phyloP scores from a whole-genome alignment of 2,113 vertebrate species.

The Halcyon malimbica region DNA sequence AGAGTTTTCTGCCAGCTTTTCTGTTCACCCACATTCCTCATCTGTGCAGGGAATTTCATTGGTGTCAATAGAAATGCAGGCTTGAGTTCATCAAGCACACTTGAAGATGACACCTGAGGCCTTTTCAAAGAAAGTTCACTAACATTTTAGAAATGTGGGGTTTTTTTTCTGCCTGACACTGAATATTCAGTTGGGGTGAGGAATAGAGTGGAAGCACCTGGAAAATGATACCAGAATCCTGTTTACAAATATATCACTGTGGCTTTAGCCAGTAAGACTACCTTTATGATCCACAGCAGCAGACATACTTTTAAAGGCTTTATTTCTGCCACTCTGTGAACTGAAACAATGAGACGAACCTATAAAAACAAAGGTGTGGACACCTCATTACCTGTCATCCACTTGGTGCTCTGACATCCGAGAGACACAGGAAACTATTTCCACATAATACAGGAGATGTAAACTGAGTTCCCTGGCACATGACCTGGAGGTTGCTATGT shows the following conservation, averaged over 20 bases:
- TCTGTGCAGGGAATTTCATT: not conserved
- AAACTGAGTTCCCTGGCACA: not conserved
- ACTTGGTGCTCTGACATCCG: conserved; percentile 6
- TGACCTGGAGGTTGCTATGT: not conserved
- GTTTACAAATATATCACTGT: not conserved
- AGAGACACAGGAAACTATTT: conserved; percentile 40
- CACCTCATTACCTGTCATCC: conserved; percentile 25
- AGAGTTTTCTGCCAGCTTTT: not conserved
- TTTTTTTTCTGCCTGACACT: not conserved
- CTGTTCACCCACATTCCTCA: not conserved
- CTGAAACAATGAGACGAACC: not conserved
- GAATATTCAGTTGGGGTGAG: not conserved
- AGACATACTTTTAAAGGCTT: not conserved
- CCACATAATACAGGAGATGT: not conserved
- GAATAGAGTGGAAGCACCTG: not conserved
- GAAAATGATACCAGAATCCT: not conserved
- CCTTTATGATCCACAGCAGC: not conserved
- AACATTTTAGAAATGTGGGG: not conserved
- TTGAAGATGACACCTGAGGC: not conserved
- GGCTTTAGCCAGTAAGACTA: not conserved
- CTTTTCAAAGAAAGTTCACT: not conserved
- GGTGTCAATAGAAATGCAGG: not conserved
- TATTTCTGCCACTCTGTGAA: conserved; percentile 20
- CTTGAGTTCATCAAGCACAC: not conserved
- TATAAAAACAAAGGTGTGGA: conserved; percentile 14